A percentile compares a stretch with the other conserved stretches of the same genome.
Conservation (phyloP, 2,888 invertebrate genomes). For the Phengaris alcon region DNA sequence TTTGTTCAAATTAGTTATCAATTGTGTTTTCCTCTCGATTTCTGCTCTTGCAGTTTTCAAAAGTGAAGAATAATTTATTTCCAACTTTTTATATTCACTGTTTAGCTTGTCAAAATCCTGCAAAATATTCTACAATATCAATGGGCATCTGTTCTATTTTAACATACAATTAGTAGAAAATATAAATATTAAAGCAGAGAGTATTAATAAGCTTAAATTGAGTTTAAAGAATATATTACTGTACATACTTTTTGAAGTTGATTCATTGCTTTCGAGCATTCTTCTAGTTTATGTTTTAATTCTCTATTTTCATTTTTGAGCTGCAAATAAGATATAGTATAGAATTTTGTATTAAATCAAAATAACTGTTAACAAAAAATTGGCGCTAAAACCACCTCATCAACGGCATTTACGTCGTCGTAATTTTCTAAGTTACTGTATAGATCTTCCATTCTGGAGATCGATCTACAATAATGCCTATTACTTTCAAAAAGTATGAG, state of each 20-base stretch:
- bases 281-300: conserved; percentile 56
- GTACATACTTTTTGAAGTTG: conserved; percentile 60
- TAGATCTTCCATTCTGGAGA: conserved; percentile 55
- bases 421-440: conserved; percentile 67
- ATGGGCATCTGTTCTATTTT: conserved; percentile 58
- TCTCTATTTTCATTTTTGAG: conserved; percentile 59
- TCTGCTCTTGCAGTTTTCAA: conserved; percentile 66
- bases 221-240: too few relatives aligned
- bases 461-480: not conserved
- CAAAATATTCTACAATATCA: conserved; percentile 70
- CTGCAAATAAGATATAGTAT: conserved; percentile 47
- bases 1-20: conserved; percentile 58
- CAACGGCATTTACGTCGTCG: conserved; percentile 53
- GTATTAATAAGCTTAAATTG: too few relatives aligned
- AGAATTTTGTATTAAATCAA: not conserved
- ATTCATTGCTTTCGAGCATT: conserved; percentile 50
- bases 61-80: conserved; percentile 64
- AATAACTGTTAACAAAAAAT: not conserved
- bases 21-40: conserved; percentile 63
- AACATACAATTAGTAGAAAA: too few relatives aligned
- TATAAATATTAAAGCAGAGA: too few relatives aligned
- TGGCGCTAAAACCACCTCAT: conserved; percentile 71
- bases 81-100: conserved; percentile 56
- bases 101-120: conserved; percentile 67
- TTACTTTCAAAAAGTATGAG: not conserved